Percentiles rank a stretch among this genome's conserved stretches.
These are phyloP conservation scores for Cotesia vestalis DNA, from an alignment of 1,140 invertebrate genomes.

Conservation along the genomic window DNA sequence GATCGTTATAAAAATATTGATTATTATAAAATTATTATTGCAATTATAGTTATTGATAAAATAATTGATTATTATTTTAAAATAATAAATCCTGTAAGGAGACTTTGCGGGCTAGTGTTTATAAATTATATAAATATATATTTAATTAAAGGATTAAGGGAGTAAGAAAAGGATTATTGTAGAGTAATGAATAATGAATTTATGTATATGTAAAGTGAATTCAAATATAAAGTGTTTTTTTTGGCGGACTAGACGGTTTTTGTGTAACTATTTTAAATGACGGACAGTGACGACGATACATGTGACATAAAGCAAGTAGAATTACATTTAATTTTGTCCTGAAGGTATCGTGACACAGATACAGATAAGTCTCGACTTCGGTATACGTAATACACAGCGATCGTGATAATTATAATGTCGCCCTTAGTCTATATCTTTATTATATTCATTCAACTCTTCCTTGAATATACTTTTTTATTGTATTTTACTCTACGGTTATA, in stretches of 20 bases:
- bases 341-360: neutral
- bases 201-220: neutral
- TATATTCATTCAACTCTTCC: neutral
- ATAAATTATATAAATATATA: too few species aligned
- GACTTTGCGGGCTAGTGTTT: too few species aligned
- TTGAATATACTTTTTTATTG: too few species aligned
- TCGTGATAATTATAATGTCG: slow-evolving; percentile 5
- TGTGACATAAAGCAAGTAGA: neutral
- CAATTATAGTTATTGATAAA: too few species aligned
- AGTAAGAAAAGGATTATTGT: neutral
- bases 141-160: neutral
- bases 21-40: neutral
- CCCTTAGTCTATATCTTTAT: too few species aligned
- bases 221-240: neutral
- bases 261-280: slow-evolving; percentile 5
- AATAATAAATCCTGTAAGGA: too few species aligned
- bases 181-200: too few species aligned
- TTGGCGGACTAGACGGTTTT: slow-evolving; percentile 2
- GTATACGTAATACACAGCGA: slow-evolving; percentile 10
- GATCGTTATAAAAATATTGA: neutral
- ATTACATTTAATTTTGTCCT: slow-evolving; percentile 5
- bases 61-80: too few species aligned
- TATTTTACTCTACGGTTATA: too few species aligned
- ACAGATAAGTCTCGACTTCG: slow-evolving; percentile 13
- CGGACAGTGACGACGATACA: slow-evolving; percentile 7